phyloP scores from a whole-genome alignment of 1,140 invertebrate genomes.

The Aphaenogaster ashmeadi region DNA sequence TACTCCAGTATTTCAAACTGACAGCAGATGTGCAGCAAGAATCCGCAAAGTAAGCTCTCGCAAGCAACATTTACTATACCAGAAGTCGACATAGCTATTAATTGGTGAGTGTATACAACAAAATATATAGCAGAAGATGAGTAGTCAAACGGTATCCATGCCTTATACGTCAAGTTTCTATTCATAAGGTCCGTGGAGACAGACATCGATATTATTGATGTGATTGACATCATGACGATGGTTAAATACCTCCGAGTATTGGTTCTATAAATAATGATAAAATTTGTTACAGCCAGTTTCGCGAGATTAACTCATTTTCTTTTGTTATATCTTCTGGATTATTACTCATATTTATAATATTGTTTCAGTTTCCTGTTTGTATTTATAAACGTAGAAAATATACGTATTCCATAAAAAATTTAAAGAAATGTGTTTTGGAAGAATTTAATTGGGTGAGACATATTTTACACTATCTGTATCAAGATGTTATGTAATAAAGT shows the following conservation, averaged over 20 bases:
- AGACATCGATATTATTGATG: constrained; percentile 15
- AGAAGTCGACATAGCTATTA: constrained; percentile 35
- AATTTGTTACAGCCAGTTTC: background rate
- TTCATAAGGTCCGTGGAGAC: constrained; percentile 1
- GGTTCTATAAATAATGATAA: constrained; percentile 8
- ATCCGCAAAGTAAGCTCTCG: constrained; percentile 65
- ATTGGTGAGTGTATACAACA: constrained; percentile 56
- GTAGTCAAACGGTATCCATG: constrained; percentile 61
- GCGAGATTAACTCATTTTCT: background rate
- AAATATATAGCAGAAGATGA: background rate
- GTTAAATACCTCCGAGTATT: constrained; percentile 15
- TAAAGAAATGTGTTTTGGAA: background rate
- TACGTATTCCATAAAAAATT: background rate
- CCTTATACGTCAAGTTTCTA: constrained; percentile 30
- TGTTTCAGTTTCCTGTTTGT: background rate
- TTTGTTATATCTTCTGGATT: background rate
- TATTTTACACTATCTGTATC: background rate
- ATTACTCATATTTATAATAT: background rate
- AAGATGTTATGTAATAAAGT: background rate
- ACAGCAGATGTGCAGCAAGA: constrained; percentile 67
- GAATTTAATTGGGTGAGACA: background rate
- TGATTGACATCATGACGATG: constrained; percentile 3
- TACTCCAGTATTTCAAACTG: constrained; percentile 69
- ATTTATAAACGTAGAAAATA: background rate
- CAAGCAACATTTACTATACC: constrained; percentile 49